Base-by-base conservation (phyloP, 2,888 invertebrate species). In the Isotomurus palustris region DNA sequence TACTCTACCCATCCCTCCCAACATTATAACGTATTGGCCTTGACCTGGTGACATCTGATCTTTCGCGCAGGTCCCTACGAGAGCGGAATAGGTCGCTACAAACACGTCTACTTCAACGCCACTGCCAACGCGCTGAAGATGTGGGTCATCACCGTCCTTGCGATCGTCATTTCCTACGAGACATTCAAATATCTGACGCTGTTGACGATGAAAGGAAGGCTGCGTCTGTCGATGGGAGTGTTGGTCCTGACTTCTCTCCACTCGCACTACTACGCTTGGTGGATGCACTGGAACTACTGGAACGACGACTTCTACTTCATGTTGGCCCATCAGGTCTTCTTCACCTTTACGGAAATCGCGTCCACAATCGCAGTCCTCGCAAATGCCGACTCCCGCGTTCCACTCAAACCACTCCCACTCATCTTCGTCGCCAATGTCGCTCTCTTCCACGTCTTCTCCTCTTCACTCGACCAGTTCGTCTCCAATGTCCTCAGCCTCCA, bases 251-350 rank as follows among this genome's bases (percentile, higher is more conserved):
- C n/a, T n/a, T n/a, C n/a, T n/a, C n/a, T n/a, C n/a, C n/a, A n/a
- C n/a, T n/a, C n/a, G n/a, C n/a, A n/a, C n/a, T 84, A 84, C 71
- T 84, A 84, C 70, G 80, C 83, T 2, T 84, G 83, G 75, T 84
- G 84, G 84, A 80, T 80, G 45, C 83, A 82, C 66, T 80, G 84
- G 58, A 84, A 84, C 73, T 84, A 84, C 71, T 83, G 83, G 78
- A 84, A 84, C 69, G 84, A 84, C 66, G 84, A 84, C 62, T 84
- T 82, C 71, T 84, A 84, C 73, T 79, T 79, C 28, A 84, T 84
- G 71, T 84, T 83, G 83, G 81, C 83, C 72, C 84, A 84, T 74
- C 84, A 84, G 72, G 73, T 83, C 64, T 82, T 84, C 73, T 82
- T 82, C 71, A 79, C 81, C 71, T 62, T 81, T 41, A 83, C 84